A percentile compares a stretch with the other conserved stretches of the same genome.
phyloP scores from a whole-genome alignment of 2,888 invertebrate species.

The Poecilus cupreus region DNA sequence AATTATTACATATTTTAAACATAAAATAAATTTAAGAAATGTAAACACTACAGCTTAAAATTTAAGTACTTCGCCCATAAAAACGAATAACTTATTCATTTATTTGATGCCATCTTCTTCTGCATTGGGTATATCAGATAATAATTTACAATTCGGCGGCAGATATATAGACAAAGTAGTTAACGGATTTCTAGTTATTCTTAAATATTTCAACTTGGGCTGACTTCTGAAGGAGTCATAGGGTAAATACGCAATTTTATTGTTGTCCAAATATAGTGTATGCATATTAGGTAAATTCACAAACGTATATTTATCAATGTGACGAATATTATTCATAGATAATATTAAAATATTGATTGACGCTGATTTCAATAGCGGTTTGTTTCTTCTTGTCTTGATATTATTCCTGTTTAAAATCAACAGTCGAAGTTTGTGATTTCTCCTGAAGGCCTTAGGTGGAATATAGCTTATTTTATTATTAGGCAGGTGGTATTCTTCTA shows the following conservation, averaged over 20 bases:
- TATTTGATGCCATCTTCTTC: not conserved
- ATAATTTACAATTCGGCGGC: not conserved
- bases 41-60: too few species aligned
- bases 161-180: conserved; percentile 35
- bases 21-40: too few species aligned
- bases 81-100: too few species aligned
- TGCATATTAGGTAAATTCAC: conserved; percentile 20
- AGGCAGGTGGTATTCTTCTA: conserved; percentile 37
- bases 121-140: conserved; percentile 23
- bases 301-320: conserved; percentile 27
- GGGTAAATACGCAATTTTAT: conserved; percentile 32
- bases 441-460: conserved; percentile 8
- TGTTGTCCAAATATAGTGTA: conserved; percentile 33
- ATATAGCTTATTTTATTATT: conserved; percentile 39
- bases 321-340: conserved; percentile 41
- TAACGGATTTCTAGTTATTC: conserved; percentile 46
- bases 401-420: conserved; percentile 24
- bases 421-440: conserved; percentile 22
- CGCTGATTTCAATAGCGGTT: conserved; percentile 6
- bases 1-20: too few species aligned
- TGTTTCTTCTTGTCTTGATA: conserved; percentile 18
- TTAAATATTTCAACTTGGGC: conserved; percentile 40
- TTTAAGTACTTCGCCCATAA: too few species aligned
- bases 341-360: conserved; percentile 32
- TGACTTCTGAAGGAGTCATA: conserved; percentile 18